Evolutionary conservation across 1,140 invertebrate genomes (phyloP).

Genomic region (Trachelipus rathkii): DNA sequence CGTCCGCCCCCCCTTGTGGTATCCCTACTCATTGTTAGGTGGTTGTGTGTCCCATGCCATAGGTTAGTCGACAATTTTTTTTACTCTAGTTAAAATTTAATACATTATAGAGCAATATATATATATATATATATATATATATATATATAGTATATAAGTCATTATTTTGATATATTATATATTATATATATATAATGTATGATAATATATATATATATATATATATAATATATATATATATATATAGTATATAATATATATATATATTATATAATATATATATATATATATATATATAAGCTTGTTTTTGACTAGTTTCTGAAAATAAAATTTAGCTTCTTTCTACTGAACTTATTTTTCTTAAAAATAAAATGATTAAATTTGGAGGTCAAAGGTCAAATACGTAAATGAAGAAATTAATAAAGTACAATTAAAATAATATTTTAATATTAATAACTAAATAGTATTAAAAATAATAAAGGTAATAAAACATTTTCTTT

Average conservation of each 20-base stretch:
- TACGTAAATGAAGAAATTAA: too few species aligned
- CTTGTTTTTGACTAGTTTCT: neutral
- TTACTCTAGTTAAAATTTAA: neutral
- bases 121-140: constrained; percentile 16
- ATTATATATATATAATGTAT: neutral
- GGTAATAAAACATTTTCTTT: too few species aligned
- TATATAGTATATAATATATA: constrained; percentile 19
- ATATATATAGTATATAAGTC: too few species aligned
- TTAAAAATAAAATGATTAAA: too few species aligned
- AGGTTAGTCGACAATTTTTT: neutral
- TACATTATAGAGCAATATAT: neutral
- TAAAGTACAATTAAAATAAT: too few species aligned
- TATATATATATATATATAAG: neutral
- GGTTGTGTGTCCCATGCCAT: constrained; percentile 2
- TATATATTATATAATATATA: constrained; percentile 4
- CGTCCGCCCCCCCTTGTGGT: too few species aligned
- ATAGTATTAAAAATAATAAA: too few species aligned
- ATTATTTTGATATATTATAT: too few species aligned
- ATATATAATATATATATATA: neutral
- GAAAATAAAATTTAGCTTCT: neutral
- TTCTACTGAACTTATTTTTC: too few species aligned
- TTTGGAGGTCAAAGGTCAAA: too few species aligned
- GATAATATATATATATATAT: constrained; percentile 12
- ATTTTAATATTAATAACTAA: too few species aligned
- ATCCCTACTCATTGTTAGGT: neutral